Evolutionary conservation across 2,797 vertebrate genomes (phyloP).

Genomic region (Crocodylus rhombifer): DNA sequence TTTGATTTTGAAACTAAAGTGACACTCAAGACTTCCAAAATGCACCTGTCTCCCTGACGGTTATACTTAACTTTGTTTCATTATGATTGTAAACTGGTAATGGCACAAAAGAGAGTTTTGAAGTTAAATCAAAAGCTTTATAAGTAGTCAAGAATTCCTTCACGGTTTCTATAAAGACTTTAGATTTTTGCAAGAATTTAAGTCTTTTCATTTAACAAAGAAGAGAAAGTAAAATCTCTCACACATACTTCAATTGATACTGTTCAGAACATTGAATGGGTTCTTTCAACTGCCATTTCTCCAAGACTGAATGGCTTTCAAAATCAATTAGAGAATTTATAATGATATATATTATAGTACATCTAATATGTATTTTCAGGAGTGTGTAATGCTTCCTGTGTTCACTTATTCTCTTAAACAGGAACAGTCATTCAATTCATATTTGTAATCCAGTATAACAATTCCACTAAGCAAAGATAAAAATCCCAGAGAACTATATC

Average conservation of each 20-base stretch:
- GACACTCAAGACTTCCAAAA: background rate
- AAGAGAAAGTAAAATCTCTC: background rate
- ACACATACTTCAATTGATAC: background rate
- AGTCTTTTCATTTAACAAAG: background rate
- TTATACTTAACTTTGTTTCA: background rate
- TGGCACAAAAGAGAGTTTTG: background rate
- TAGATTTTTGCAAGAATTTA: background rate
- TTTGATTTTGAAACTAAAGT: background rate
- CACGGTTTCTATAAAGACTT: too few relatives aligned
- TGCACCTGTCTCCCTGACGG: background rate
- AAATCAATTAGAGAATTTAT: too few relatives aligned
- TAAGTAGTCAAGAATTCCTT: background rate
- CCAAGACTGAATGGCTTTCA: background rate
- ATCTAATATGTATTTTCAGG: background rate
- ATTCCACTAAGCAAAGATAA: background rate
- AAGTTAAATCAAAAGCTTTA: background rate
- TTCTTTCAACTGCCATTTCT: background rate
- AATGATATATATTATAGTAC: too few relatives aligned
- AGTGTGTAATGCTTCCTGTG: background rate
- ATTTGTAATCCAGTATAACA: background rate
- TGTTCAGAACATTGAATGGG: background rate
- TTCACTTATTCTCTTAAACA: background rate
- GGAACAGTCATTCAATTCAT: background rate
- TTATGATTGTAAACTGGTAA: too few relatives aligned
- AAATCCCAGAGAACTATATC: background rate